A percentile compares a stretch with the other conserved stretches of the same genome.
Evolutionary conservation across 1,140 invertebrate species (phyloP).

Genomic region (Paraescarpia echinospica): DNA sequence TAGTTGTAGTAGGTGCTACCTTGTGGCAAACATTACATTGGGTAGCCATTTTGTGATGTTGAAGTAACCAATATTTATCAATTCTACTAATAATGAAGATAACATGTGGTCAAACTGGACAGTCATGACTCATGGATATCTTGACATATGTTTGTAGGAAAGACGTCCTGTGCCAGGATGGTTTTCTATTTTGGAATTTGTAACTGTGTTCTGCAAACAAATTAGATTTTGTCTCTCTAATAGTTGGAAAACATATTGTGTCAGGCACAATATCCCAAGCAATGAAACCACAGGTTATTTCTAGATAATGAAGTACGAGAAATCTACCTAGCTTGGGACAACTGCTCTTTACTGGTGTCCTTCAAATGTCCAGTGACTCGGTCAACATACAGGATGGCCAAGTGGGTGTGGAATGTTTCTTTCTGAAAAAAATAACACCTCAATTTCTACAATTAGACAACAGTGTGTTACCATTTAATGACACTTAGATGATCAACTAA

Average conservation of each 20-base stretch:
- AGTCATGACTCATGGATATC: too few species aligned
- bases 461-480: neutral
- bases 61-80: too few species aligned
- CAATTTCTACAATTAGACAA: neutral
- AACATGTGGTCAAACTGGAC: too few species aligned
- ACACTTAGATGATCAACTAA: neutral
- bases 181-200: too few species aligned
- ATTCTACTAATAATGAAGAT: too few species aligned
- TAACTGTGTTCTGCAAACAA: neutral
- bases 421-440: conserved; percentile 48
- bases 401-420: conserved; percentile 62
- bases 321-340: conserved; percentile 38
- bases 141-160: neutral
- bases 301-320: conserved; percentile 9
- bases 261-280: neutral
- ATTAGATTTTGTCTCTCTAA: neutral
- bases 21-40: too few species aligned
- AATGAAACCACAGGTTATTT: neutral
- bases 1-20: too few species aligned
- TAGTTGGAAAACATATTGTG: neutral
- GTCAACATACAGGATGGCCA: conserved; percentile 61
- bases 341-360: conserved; percentile 41
- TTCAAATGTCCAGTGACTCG: conserved; percentile 53
- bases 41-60: too few species aligned
- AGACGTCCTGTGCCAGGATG: neutral